Base-by-base conservation (phyloP, 2,113 vertebrate genomes). In the Picathartes gymnocephalus region DNA sequence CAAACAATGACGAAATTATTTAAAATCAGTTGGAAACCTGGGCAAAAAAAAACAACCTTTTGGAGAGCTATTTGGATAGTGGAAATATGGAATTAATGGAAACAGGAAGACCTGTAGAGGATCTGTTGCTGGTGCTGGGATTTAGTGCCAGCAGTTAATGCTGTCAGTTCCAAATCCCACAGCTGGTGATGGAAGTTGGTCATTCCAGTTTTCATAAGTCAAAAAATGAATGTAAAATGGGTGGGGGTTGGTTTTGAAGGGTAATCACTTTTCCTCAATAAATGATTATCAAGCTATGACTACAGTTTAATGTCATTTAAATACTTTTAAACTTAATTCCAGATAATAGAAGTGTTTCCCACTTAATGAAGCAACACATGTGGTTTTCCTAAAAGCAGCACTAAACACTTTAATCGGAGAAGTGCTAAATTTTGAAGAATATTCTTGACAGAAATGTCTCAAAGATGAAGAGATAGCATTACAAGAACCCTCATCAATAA, bases 401-500 rank as follows among this genome's bases (percentile, higher is more conserved):
- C 86, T 95, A 64, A 97, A 89, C 61, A 48, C 72, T 96, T 95
- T 33, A 95, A 95, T 96, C 95, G 92, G 97, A 84, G 88, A 77
- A 97, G 76, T 39, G 44, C 56, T 94, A 88, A 54, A 92, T 97
- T 91, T 86, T 83, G 94, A 95, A 90, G 87, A 82, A 92, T 85
- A 71, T 92, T 90, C 88, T 86, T 95, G 93, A 91, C 78, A 82
- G 79, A 51, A 93, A 93, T 71, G 56, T 96, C 83, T 84, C 79
- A 44, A 54, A 65, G 80, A 92, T 81, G 91, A 97, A 58, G 85
- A 24, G 94, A n/a, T 30, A 37, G 77, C 92, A 48, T 92, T 93
- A 39, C 40, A 81, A 85, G 96, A 92, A 82, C 83, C 95, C 96
- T 97, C 93, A 90, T 98, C 97, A 97, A 97, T 96, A 97, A 97